Evolutionary conservation across 2,888 invertebrate species (phyloP).

Genomic region (Diaprepes abbreviatus): DNA sequence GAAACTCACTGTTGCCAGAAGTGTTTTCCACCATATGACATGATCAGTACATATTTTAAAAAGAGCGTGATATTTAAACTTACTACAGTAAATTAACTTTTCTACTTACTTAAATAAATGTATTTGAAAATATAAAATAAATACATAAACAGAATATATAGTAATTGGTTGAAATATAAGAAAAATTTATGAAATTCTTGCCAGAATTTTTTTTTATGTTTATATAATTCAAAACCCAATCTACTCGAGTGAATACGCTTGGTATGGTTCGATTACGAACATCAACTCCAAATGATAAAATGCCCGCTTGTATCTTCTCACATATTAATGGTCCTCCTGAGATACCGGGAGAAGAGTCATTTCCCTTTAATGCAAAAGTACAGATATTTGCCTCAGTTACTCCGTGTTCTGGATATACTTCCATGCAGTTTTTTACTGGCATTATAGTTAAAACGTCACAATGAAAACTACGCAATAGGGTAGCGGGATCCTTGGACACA

Average conservation of each 20-base stretch:
- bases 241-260: slow-evolving; percentile 20
- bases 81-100: too few species aligned
- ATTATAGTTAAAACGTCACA: slow-evolving; percentile 17
- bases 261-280: slow-evolving; percentile 20
- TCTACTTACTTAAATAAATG: too few species aligned
- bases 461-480: background rate
- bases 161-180: background rate
- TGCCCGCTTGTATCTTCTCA: slow-evolving; percentile 24
- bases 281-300: slow-evolving; percentile 26
- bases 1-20: too few species aligned
- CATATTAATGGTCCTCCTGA: slow-evolving; percentile 35
- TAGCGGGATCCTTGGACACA: background rate
- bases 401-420: background rate
- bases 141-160: too few species aligned
- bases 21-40: too few species aligned
- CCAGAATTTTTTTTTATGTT: background rate
- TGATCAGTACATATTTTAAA: too few species aligned
- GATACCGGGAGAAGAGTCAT: slow-evolving; percentile 24
- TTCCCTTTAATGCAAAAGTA: slow-evolving; percentile 19
- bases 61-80: too few species aligned
- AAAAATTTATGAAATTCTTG: background rate
- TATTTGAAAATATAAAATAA: too few species aligned
- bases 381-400: background rate
- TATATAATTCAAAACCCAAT: slow-evolving; percentile 24
- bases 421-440: background rate